phyloP scores from a whole-genome alignment of 2,888 invertebrate species.

The Phortica magna region DNA sequence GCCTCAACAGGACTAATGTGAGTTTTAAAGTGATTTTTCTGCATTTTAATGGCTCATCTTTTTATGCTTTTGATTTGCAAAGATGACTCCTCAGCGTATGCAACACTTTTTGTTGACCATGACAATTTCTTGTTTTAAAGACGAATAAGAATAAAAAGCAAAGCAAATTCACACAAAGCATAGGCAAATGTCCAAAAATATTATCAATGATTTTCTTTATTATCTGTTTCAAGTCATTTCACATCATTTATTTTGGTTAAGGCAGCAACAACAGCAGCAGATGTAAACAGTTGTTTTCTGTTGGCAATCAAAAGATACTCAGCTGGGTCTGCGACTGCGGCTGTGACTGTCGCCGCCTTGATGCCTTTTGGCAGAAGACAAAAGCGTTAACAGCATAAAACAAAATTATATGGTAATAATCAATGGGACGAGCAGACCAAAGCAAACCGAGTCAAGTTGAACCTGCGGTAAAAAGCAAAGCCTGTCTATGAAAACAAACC shows the following conservation, averaged over 20 bases:
- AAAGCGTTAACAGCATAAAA: constrained; percentile 49
- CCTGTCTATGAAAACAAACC: constrained; percentile 32
- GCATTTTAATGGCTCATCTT: not conserved
- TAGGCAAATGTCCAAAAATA: constrained; percentile 3
- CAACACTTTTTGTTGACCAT: not conserved
- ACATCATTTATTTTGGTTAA: constrained; percentile 61
- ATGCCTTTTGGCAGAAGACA: constrained; percentile 16
- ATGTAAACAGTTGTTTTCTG: constrained; percentile 17
- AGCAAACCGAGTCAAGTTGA: not conserved
- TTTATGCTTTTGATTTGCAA: too few species aligned
- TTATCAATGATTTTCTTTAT: constrained; percentile 64
- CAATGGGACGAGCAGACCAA: constrained; percentile 7
- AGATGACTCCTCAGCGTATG: not conserved
- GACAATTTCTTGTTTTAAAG: constrained; percentile 6
- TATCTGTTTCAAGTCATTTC: constrained; percentile 63
- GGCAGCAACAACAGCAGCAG: constrained; percentile 37
- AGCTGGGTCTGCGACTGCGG: not conserved
- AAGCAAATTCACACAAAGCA: not conserved
- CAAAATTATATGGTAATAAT: constrained; percentile 58
- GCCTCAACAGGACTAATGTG: too few species aligned
- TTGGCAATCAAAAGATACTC: constrained; percentile 3
- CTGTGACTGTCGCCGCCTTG: not conserved
- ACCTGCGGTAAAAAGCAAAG: not conserved
- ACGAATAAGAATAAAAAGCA: constrained; percentile 8
- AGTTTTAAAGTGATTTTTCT: not conserved